Evolutionary conservation across 2,888 invertebrate genomes (phyloP), one percentile per base, ranked within the genome.

Genomic region (Tridacna gigas): DNA sequence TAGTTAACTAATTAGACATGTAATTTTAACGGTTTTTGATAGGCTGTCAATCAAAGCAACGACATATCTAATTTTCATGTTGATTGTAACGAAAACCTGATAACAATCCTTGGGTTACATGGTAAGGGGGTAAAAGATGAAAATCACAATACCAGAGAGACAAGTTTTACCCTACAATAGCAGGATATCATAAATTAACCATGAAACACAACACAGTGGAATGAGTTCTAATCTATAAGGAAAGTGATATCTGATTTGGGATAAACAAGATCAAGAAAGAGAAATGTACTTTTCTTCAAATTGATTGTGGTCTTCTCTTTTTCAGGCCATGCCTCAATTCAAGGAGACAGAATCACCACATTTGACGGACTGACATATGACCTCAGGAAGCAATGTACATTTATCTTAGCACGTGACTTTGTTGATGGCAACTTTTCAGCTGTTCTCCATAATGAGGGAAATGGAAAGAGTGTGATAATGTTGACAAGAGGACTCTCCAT

Each of bases 371-470:
- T 96, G 45, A 97, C 97, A 88, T 96, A 96, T 93, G 96, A 97
- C n/a, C 96, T 97, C 89, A 95, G 95, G 0, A 97, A 97, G 65
- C 95, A 96, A 0, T 97, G 98, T 93, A 97, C 97, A 0, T 98
- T 98, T 95, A 95, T 99, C 0, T 95, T 98, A 76, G 97, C 97
- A 0, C 96, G 96, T 75, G 98, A 98, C 95, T 97, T 98, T 94
- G 96, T 97, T 22, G 96, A 96, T 91, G 96, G 96, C 86, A 97
- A 97, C 95, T 98, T 98, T 95, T 97, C 97, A 0, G 95, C 98
- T 0, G 26, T 71, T 51, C 48, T 79, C 20, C 45, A 79, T 61
- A 79, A 73, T 9, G 26, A 51, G 45, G 74, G 28, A 51, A 65
- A 80, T 71, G 85, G 83, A 80, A 90, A 89, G 77, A 90, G 89